Percentiles rank a stretch among this genome's conserved stretches.
Evolutionary conservation across 2,113 vertebrate genomes (phyloP).

Genomic region (Prietella phreatophila): DNA sequence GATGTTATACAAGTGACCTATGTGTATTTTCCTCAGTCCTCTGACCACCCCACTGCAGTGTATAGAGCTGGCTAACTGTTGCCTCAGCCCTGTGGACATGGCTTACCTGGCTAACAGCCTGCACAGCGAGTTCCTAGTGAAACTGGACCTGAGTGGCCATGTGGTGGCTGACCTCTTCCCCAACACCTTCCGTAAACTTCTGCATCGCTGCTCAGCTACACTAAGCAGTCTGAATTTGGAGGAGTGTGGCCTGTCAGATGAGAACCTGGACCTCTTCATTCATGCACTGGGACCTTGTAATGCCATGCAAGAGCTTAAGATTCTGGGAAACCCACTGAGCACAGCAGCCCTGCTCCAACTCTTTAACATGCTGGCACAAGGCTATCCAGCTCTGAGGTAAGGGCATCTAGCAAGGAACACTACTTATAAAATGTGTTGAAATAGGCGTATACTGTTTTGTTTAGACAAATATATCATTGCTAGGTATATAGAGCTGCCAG

Average conservation of each 20-base stretch:
- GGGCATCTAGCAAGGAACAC: background rate
- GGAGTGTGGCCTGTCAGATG: slow-evolving; percentile 84
- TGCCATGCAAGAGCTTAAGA: slow-evolving; percentile 79
- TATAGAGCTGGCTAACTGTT: slow-evolving; percentile 87
- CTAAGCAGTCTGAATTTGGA: slow-evolving; percentile 79
- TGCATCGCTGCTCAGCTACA: slow-evolving; percentile 76
- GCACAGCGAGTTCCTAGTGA: slow-evolving; percentile 80
- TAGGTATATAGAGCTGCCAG: slow-evolving; percentile 81
- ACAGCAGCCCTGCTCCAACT: slow-evolving; percentile 73
- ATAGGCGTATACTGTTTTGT: background rate
- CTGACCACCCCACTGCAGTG: slow-evolving; percentile 80
- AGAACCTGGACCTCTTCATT: slow-evolving; percentile 73
- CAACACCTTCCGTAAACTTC: slow-evolving; percentile 80
- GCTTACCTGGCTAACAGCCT: slow-evolving; percentile 85
- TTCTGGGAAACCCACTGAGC: slow-evolving; percentile 87
- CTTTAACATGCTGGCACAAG: slow-evolving; percentile 71
- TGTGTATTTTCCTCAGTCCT: slow-evolving; percentile 71
- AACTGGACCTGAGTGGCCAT: slow-evolving; percentile 89
- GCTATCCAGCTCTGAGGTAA: slow-evolving; percentile 74
- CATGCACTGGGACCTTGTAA: slow-evolving; percentile 75
- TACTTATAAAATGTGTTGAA: background rate
- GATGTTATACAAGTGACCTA: background rate
- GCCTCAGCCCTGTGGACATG: slow-evolving; percentile 83
- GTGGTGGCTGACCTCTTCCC: slow-evolving; percentile 75
- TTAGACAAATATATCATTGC: background rate